Conservation (phyloP, 1,140 invertebrate species). For the Trachymyrmex cornetzi region DNA sequence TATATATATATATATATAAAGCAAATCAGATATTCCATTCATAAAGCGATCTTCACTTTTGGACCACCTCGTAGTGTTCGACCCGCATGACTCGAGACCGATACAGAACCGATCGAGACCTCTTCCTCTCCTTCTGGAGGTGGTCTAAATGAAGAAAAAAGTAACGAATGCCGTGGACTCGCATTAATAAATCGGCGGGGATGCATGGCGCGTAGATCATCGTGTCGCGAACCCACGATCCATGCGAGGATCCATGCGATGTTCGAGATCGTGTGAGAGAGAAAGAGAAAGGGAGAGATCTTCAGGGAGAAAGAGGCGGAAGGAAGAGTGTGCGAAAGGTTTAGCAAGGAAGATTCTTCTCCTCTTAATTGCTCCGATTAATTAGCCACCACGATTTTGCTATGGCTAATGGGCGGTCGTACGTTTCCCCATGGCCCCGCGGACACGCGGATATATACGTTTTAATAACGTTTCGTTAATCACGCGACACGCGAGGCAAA, state of each 20-base stretch:
- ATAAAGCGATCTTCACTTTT: slow-evolving; percentile 53
- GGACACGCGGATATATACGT: slow-evolving; percentile 76
- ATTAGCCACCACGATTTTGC: slow-evolving; percentile 82
- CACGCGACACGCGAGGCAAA: slow-evolving; percentile 78
- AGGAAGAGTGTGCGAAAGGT: slow-evolving; percentile 36
- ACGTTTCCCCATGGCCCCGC: slow-evolving; percentile 76
- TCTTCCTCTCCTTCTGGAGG: slow-evolving; percentile 43
- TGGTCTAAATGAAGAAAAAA: slow-evolving; percentile 67
- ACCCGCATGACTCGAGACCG: slow-evolving; percentile 54
- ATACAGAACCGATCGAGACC: slow-evolving; percentile 50
- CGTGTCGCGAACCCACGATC: slow-evolving; percentile 76
- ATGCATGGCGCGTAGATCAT: slow-evolving; percentile 79
- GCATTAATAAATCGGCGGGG: slow-evolving; percentile 81
- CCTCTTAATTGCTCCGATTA: slow-evolving; percentile 83
- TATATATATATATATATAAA: background rate
- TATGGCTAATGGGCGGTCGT: slow-evolving; percentile 79
- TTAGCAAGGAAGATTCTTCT: slow-evolving; percentile 52
- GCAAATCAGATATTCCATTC: slow-evolving; percentile 39
- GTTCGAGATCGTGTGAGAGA: slow-evolving; percentile 43
- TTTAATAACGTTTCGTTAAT: slow-evolving; percentile 79
- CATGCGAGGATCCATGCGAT: slow-evolving; percentile 67
- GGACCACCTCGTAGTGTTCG: slow-evolving; percentile 61
- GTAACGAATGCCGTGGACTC: slow-evolving; percentile 72
- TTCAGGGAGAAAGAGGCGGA: slow-evolving; percentile 9
- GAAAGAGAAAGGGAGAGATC: slow-evolving; percentile 34